Conservation (phyloP, 2,797 vertebrate genomes). For the Cuculus canorus region DNA sequence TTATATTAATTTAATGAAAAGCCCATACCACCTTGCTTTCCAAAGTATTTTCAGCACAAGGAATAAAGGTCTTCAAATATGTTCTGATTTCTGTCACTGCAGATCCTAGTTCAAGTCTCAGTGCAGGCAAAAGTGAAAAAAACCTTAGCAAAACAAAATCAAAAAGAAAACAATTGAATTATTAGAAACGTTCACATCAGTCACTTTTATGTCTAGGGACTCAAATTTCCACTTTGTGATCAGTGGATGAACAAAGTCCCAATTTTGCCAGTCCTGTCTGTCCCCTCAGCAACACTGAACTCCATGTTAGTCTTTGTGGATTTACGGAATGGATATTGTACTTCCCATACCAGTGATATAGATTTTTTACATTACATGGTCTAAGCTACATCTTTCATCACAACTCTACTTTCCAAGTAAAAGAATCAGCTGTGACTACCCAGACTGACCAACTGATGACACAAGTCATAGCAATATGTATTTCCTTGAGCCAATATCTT, state of each 20-base stretch:
- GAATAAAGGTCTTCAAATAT: not conserved
- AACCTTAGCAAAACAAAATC: not conserved
- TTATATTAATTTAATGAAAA: not conserved
- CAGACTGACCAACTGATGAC: not conserved
- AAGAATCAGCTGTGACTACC: not conserved
- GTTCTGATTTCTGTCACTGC: not conserved
- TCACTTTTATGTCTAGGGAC: not conserved
- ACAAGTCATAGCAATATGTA: rapidly evolving
- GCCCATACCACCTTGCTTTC: not conserved
- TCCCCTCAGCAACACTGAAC: not conserved
- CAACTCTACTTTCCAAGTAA: not conserved
- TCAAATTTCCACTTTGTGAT: not conserved
- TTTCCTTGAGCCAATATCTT: not conserved
- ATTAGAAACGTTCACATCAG: not conserved
- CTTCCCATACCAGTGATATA: not conserved
- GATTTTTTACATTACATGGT: not conserved
- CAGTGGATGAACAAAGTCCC: not conserved
- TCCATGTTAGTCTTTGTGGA: not conserved
- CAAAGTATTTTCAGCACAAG: not conserved
- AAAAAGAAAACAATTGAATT: not conserved
- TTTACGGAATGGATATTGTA: not conserved
- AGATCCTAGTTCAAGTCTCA: not conserved
- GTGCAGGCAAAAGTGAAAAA: not conserved
- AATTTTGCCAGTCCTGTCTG: not conserved
- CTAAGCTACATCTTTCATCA: not conserved